phyloP scores from a whole-genome alignment of 2,888 invertebrate species.

The Pterobdella sp. region DNA sequence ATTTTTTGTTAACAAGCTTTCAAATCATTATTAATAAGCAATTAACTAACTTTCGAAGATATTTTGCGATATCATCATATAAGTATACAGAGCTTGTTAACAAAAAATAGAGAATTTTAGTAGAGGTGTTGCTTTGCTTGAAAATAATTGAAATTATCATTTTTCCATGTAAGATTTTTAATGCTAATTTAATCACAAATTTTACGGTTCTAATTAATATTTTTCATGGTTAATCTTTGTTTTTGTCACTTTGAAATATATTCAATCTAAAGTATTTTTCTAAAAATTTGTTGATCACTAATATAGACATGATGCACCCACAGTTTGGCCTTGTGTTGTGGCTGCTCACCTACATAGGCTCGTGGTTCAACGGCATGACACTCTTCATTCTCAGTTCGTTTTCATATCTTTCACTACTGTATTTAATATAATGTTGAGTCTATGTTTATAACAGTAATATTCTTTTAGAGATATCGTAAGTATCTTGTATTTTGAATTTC shows the following conservation, averaged over 20 bases:
- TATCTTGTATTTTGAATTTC: no score
- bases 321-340: conserved; percentile 91
- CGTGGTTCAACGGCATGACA: conserved; percentile 98
- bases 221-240: neutral
- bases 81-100: no score
- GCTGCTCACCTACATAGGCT: conserved; percentile 92
- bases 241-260: neutral
- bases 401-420: neutral
- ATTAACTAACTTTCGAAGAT: no score
- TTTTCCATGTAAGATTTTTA: no score
- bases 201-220: neutral
- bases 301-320: conserved; percentile 46
- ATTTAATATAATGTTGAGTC: neutral
- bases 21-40: no score
- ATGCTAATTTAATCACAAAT: no score
- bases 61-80: no score
- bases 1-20: no score
- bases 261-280: neutral
- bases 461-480: no score
- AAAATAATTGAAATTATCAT: no score
- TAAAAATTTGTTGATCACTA: neutral
- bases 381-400: conserved; percentile 81
- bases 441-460: neutral
- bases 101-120: no score
- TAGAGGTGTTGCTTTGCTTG: no score